phyloP scores from a whole-genome alignment of 2,888 invertebrate genomes.

The Polia nebulosa region DNA sequence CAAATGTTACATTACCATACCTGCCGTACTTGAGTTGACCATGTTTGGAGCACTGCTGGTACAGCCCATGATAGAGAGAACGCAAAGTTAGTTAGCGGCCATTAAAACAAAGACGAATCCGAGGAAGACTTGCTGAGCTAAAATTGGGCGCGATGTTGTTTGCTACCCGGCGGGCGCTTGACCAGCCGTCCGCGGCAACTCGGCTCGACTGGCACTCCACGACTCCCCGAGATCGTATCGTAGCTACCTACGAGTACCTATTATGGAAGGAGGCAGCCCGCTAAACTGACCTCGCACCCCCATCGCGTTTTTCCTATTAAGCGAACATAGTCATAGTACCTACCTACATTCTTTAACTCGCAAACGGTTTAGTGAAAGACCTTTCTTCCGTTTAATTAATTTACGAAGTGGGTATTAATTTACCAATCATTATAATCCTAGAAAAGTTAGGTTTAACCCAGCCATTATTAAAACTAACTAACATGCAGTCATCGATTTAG shows the following conservation, averaged over 20 bases:
- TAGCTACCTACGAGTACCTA: constrained; percentile 84
- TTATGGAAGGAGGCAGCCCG: constrained; percentile 88
- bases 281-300: constrained; percentile 90
- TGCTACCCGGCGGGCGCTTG: constrained; percentile 67
- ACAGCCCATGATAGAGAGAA: constrained; percentile 84
- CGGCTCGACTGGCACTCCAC: constrained; percentile 78
- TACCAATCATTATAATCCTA: constrained; percentile 44
- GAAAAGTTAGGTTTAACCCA: neutral
- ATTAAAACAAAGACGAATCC: constrained; percentile 62
- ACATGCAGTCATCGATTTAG: neutral
- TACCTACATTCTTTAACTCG: constrained; percentile 83
- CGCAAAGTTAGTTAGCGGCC: constrained; percentile 61
- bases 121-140: constrained; percentile 46
- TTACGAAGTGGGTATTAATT: constrained; percentile 54
- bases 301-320: constrained; percentile 90
- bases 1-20: constrained; percentile 73
- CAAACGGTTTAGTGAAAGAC: constrained; percentile 79
- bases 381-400: constrained; percentile 70
- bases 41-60: constrained; percentile 86
- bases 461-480: constrained; percentile 12
- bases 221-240: constrained; percentile 85
- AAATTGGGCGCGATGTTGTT: constrained; percentile 55
- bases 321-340: constrained; percentile 73
- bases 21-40: constrained; percentile 77
- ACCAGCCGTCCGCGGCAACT: constrained; percentile 79